These are phyloP conservation scores for Copidosoma floridanum DNA, from an alignment of 1,140 invertebrate genomes.

Conservation along the genomic window DNA sequence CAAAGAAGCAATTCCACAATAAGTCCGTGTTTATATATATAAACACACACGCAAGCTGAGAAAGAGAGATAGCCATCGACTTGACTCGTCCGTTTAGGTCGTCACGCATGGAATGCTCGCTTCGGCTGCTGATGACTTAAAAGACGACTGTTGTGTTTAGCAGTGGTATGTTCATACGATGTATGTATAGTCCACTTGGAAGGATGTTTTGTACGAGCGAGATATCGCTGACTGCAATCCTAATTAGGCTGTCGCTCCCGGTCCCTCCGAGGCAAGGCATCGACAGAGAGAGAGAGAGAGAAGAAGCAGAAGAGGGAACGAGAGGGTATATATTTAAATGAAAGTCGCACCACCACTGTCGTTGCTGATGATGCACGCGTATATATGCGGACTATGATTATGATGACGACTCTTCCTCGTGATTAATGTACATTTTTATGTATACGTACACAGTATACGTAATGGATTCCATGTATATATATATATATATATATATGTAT, in stretches of 20 bases:
- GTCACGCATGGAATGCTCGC: conserved; percentile 16
- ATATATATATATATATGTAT: no score
- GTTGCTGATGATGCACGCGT: no score
- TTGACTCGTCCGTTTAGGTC: conserved; percentile 14
- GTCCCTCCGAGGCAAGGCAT: no score
- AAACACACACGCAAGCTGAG: no score
- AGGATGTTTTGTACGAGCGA: not conserved
- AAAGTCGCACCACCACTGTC: not conserved
- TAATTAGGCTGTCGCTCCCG: conserved; percentile 18
- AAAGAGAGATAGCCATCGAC: not conserved
- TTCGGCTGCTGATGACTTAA: conserved; percentile 17
- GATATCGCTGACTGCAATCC: conserved; percentile 14
- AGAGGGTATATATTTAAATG: not conserved
- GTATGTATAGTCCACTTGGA: no score
- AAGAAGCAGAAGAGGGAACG: not conserved
- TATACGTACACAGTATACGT: no score
- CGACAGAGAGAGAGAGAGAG: no score
- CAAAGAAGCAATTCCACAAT: not conserved
- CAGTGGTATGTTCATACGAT: no score
- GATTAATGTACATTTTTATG: no score
- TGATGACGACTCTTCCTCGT: no score
- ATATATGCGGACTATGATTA: no score
- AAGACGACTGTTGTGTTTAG: conserved; percentile 12
- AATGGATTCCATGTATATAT: no score
- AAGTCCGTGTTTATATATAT: not conserved